Percentiles rank a stretch among this genome's conserved stretches.
Evolutionary conservation across 2,888 invertebrate genomes (phyloP).

Genomic region (Griposia aprilina): DNA sequence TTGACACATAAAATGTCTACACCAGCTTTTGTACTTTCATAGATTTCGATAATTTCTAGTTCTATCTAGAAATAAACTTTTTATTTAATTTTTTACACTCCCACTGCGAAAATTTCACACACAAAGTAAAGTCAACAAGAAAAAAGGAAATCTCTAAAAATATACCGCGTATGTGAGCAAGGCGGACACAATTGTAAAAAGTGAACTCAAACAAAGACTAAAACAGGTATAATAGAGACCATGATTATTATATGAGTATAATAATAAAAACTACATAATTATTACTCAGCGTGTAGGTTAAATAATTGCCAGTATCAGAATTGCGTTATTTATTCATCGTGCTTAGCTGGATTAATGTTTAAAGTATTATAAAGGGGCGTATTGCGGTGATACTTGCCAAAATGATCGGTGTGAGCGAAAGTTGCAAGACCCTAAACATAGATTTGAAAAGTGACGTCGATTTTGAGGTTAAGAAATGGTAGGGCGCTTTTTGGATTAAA

Average conservation of each 20-base stretch:
- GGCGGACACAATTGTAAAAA: slow-evolving; percentile 60
- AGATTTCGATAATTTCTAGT: slow-evolving; percentile 30
- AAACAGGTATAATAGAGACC: slow-evolving; percentile 85
- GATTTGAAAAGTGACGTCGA: slow-evolving; percentile 43
- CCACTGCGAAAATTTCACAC: not conserved
- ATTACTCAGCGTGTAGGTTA: slow-evolving; percentile 82
- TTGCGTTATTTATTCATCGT: slow-evolving; percentile 77
- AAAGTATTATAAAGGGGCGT: slow-evolving; percentile 65
- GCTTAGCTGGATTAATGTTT: slow-evolving; percentile 82
- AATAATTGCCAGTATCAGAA: slow-evolving; percentile 75
- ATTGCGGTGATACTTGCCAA: slow-evolving; percentile 81
- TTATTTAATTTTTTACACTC: slow-evolving; percentile 36
- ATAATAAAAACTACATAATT: slow-evolving; percentile 69
- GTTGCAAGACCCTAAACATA: slow-evolving; percentile 33
- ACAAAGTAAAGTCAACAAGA: not conserved
- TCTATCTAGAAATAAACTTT: slow-evolving; percentile 1
- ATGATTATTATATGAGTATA: slow-evolving; percentile 76
- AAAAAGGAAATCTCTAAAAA: not conserved
- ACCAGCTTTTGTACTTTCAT: slow-evolving; percentile 60
- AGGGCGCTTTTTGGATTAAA: slow-evolving; percentile 62
- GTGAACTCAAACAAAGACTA: slow-evolving; percentile 71
- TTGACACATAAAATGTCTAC: not conserved
- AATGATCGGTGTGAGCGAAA: slow-evolving; percentile 84
- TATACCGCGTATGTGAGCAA: slow-evolving; percentile 22
- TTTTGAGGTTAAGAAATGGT: slow-evolving; percentile 43